These are phyloP conservation scores for Crocallis elinguaria DNA, from an alignment of 2,888 invertebrate species.

Conservation along the genomic window DNA sequence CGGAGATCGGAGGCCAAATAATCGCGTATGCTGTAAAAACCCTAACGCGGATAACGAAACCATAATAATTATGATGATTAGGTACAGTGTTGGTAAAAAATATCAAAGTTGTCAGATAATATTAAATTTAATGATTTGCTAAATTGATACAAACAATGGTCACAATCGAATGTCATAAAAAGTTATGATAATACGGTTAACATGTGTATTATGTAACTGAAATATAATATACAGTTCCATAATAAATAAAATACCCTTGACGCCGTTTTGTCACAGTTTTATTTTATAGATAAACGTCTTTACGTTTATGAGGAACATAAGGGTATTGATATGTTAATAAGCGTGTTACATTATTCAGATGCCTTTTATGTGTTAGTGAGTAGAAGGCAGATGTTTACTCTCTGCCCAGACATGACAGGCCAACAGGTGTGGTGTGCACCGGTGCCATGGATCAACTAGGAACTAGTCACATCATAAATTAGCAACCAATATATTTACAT, in stretches of 20 bases:
- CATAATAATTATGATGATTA: neutral
- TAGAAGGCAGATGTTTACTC: constrained; percentile 22
- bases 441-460: neutral
- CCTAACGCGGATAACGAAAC: neutral
- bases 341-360: constrained; percentile 1
- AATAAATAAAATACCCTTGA: constrained; percentile 3
- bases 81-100: neutral
- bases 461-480: neutral
- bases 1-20: neutral
- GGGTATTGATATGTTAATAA: constrained; percentile 4
- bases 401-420: constrained; percentile 2
- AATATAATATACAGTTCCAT: neutral
- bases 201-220: neutral
- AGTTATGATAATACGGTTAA: neutral
- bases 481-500: neutral
- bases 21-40: constrained; percentile 10
- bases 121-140: neutral
- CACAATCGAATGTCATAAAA: neutral
- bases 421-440: constrained; percentile 19
- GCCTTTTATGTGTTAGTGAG: neutral
- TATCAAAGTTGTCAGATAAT: neutral
- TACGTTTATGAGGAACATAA: neutral
- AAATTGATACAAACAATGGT: neutral
- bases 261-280: constrained; percentile 2
- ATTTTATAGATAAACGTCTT: neutral